A percentile compares a stretch with the other conserved stretches of the same genome.
phyloP scores from a whole-genome alignment of 1,140 invertebrate genomes.

The Pteromalus puparum region DNA sequence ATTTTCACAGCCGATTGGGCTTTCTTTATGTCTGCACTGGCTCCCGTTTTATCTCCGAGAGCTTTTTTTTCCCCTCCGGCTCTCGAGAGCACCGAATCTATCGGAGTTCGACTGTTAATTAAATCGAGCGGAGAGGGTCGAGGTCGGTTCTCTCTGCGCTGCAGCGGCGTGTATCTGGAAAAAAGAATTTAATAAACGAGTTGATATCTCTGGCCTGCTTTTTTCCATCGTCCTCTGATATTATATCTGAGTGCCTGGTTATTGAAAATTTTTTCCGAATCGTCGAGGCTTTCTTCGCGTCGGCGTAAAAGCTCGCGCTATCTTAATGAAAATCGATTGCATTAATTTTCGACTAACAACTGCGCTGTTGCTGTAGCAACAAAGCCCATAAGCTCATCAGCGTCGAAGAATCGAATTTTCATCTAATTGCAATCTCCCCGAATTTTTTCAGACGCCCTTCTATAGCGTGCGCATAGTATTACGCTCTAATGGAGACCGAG shows the following conservation, averaged over 20 bases:
- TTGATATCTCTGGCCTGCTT: background rate
- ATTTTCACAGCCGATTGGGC: slow-evolving; percentile 8
- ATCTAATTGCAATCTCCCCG: background rate
- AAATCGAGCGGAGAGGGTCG: background rate
- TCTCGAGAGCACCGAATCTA: background rate
- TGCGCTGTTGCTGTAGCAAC: background rate
- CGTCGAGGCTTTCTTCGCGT: background rate
- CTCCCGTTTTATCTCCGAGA: background rate
- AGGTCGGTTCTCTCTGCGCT: background rate
- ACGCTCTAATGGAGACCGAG: background rate
- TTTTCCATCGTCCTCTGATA: background rate
- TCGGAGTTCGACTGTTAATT: slow-evolving; percentile 10
- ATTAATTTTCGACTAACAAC: background rate
- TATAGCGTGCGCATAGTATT: background rate
- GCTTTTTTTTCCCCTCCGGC: background rate
- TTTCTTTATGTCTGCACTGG: background rate
- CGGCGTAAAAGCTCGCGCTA: background rate
- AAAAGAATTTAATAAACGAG: slow-evolving; percentile 27
- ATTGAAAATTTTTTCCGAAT: slow-evolving; percentile 2
- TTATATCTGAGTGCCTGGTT: background rate
- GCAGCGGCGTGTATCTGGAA: background rate
- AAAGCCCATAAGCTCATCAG: background rate
- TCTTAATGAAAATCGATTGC: background rate
- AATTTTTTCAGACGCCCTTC: background rate
- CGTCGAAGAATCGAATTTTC: background rate